A percentile compares a stretch with the other conserved stretches of the same genome.
Conservation (phyloP, 2,888 invertebrate species). For the Leucophenga montana region DNA sequence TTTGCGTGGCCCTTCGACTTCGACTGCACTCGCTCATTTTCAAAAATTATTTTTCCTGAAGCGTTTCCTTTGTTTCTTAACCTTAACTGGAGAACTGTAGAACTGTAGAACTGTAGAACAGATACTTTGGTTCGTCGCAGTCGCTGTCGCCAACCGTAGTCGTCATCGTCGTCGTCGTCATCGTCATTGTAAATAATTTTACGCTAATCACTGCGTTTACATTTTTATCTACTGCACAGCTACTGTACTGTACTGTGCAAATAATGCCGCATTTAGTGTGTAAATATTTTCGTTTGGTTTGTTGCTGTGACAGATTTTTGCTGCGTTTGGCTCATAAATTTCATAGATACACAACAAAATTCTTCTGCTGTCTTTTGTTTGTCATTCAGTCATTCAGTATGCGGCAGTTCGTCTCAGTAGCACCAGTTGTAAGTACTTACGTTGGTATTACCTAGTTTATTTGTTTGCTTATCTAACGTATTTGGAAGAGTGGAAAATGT, state of each 20-base stretch:
- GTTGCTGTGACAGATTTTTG: conserved; percentile 68
- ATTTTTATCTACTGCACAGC: conserved; percentile 54
- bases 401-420: not conserved
- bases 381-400: not conserved
- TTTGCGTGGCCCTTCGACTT: not conserved
- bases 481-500: conserved; percentile 10
- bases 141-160: conserved; percentile 9
- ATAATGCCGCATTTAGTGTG: conserved; percentile 39
- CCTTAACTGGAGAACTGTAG: not conserved
- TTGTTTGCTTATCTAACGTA: conserved; percentile 18
- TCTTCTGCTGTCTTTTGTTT: conserved; percentile 26
- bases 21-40: not conserved
- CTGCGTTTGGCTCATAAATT: conserved; percentile 45
- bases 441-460: not conserved
- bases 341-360: conserved; percentile 19
- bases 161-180: not conserved
- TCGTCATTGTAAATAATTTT: conserved; percentile 35
- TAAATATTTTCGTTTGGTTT: conserved; percentile 60
- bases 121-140: not conserved
- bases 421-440: not conserved
- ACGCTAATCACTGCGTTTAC: conserved; percentile 63
- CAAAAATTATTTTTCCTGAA: not conserved
- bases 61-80: conserved; percentile 1
- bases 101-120: no score
- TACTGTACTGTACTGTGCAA: conserved; percentile 64